Base-by-base conservation (phyloP, 2,797 vertebrate species). In the Siniperca undulata region DNA sequence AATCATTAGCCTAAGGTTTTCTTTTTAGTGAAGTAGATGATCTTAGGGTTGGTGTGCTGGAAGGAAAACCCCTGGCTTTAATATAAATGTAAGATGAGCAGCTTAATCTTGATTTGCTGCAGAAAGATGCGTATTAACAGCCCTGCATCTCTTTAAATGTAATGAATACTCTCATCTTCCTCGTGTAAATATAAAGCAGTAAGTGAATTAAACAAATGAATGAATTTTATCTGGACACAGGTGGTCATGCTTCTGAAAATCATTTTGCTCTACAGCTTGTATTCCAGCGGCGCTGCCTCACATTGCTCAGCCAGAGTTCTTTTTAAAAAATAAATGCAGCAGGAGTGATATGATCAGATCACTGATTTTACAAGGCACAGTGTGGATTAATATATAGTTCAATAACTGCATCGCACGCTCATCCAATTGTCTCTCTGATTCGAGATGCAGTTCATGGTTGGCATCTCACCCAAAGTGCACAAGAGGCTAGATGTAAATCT, bases 1-100 rank as follows among this genome's bases (percentile, higher is more conserved):
- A 91, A 87, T 84, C 84, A 90, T 91, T 92, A 94, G 91, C 90
- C 85, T 80, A 22, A 78, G 84, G 70, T 90, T 56, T 90, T 80
- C 74, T 78, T 91, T 89, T 85, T 76, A 82, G 78, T 87, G 72
- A 84, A 84, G 89, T 78, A 60, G 76, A 69, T 81, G 40, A n/a
- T 76, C 53, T 64, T 60, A 62, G 53, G 52, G 65, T 46, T 56
- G 58, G 20, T 73, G 72, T 50, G 46, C 27, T 69, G 64, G 50
- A 74, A 77, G 83, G 74, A 64, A 69, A 56, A 77, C 30, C 44
- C 36, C 19, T 24, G 55, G 9, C 59, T 78, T 76, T 84, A n/a
- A 69, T 64, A 53, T 14, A 22, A 68, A 80, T 85, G 62, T 24
- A 69, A 81, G 42, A 77, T 7, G 55, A 77, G 70, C 17, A 2